A percentile compares a stretch with the other conserved stretches of the same genome.
Conservation (phyloP, 2,113 vertebrate species). For the Apodemus speciosus region DNA sequence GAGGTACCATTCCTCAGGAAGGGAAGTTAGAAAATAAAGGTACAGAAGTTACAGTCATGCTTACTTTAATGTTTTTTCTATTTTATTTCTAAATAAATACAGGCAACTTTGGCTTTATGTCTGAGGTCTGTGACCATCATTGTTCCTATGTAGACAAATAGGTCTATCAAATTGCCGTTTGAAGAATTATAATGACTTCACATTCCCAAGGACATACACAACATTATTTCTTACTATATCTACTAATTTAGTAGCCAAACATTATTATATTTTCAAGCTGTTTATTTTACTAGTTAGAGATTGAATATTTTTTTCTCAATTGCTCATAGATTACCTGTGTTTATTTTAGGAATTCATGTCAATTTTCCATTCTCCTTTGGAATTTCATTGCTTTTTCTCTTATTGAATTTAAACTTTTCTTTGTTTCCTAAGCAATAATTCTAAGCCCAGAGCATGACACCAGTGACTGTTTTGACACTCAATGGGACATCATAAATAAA, state of each 20-base stretch:
- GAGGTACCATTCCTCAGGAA: neutral
- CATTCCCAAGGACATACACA: neutral
- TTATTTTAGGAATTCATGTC: neutral
- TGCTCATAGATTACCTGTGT: neutral
- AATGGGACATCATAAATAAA: neutral
- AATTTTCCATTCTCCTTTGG: neutral
- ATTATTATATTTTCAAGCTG: neutral
- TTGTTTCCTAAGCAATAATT: conserved; percentile 16
- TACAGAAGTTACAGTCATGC: neutral
- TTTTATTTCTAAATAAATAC: neutral
- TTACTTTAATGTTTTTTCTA: conserved; percentile 21
- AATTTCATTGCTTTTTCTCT: neutral
- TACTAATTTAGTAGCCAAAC: conserved; percentile 1
- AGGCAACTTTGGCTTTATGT: neutral
- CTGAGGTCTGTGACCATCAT: neutral
- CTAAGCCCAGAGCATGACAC: neutral
- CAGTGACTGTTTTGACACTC: neutral
- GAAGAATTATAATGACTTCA: neutral
- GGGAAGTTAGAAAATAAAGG: neutral
- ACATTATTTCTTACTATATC: neutral
- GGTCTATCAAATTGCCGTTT: neutral
- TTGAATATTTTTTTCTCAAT: neutral
- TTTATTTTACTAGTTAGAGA: neutral
- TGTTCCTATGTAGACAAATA: neutral
- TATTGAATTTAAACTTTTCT: conserved; percentile 10